Percentiles rank a stretch among this genome's conserved stretches.
phyloP scores from a whole-genome alignment of 2,888 invertebrate genomes.

The Cephonodes hylas region DNA sequence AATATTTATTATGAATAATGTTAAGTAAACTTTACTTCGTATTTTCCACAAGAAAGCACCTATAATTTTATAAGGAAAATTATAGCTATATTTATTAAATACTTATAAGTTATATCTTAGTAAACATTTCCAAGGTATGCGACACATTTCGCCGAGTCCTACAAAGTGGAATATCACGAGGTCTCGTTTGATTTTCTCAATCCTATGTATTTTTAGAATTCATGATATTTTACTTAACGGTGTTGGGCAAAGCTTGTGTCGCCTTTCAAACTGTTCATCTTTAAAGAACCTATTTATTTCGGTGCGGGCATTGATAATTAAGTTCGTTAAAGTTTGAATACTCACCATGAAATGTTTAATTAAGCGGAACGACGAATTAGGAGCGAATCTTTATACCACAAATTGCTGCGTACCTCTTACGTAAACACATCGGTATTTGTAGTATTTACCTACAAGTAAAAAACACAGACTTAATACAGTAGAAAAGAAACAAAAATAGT shows the following conservation, averaged over 20 bases:
- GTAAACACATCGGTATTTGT: background rate
- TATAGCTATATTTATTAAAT: background rate
- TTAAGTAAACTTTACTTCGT: background rate
- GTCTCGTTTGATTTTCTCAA: background rate
- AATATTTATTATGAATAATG: background rate
- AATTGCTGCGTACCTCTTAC: background rate
- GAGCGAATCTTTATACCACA: background rate
- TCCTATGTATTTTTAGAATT: background rate
- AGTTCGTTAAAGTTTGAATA: background rate
- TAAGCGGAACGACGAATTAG: background rate
- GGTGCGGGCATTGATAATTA: background rate
- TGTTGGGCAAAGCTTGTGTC: no score
- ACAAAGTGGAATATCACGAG: background rate
- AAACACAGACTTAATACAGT: background rate
- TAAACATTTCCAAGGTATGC: background rate
- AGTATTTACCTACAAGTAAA: background rate
- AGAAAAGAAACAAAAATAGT: background rate
- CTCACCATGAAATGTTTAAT: conserved; percentile 5
- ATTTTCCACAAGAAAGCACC: background rate
- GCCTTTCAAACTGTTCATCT: no score
- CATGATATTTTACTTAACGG: no score
- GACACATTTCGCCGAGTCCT: background rate
- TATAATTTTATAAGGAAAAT: background rate
- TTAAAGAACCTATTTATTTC: no score
- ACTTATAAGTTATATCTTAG: background rate